Base-by-base conservation (phyloP, 2,797 vertebrate species). In the Etheostoma perlongum region DNA sequence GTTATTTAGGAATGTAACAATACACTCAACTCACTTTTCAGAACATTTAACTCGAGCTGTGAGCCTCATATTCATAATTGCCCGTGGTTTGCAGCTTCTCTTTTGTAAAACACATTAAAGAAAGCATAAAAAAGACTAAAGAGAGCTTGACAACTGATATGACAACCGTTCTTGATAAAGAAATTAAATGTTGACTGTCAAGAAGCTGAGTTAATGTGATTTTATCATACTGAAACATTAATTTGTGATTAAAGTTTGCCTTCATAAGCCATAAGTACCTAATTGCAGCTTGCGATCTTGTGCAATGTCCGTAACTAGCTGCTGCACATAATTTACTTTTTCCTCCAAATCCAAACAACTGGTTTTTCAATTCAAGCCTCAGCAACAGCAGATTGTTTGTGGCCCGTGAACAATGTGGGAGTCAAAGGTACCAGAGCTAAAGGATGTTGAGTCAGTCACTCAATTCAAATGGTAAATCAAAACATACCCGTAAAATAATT, bases 101-200 rank as follows among this genome's bases (percentile, higher is more conserved):
- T 91, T 92, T 91, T 83, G 91, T 93, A 91, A 67, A 54, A 82
- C 74, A 86, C 87, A 84, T 93, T 88, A 90, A 86, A 85, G 81
- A 86, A 78, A 83, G 78, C 71, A 74, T 79, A 85, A 88, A 87
- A 27, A 8, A 88, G 4, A 84, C 69, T 93, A 40, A 42, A 72
- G 62, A 49, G 49, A 74, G 47, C 30, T 65, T 23, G 21, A 23
- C 21, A 23, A 23, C 21, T 23, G 2, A 25, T 25, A 25, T 77
- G n/a, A 76, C 18, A 71, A 72, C n/a, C 44, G 18, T 64, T 51
- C 55, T 84, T 81, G 61, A 79, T 79, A 58, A 84, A 78, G 93
- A 72, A 33, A 64, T 30, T 55, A 47, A 83, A 71, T 66, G 48
- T 58, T 80, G 51, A 49, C 54, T 62, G 71, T 49, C 74, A 72